Evolutionary conservation across 2,113 vertebrate genomes (phyloP).

Genomic region (Fulmarus glacialis): DNA sequence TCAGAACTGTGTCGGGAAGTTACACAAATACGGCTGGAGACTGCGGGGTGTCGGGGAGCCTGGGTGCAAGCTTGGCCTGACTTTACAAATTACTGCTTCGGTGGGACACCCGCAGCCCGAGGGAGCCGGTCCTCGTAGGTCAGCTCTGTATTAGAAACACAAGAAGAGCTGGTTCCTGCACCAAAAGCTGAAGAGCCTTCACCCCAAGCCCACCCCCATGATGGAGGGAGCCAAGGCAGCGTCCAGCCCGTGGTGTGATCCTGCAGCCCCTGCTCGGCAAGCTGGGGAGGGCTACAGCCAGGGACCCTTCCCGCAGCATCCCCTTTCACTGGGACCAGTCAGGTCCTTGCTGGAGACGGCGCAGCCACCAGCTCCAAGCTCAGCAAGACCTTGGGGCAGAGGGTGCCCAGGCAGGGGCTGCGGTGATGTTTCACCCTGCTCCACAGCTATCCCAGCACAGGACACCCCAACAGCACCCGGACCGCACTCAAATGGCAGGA

Average conservation of each 20-base stretch:
- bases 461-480: not conserved
- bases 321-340: not conserved
- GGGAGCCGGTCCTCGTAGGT: not conserved
- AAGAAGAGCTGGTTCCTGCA: not conserved
- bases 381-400: no score
- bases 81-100: not conserved
- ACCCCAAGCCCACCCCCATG: not conserved
- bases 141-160: not conserved
- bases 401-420: not conserved
- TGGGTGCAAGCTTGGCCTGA: no score
- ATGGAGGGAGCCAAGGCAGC: not conserved
- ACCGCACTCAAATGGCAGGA: accelerated
- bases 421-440: not conserved
- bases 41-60: not conserved
- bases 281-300: not conserved
- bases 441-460: not conserved
- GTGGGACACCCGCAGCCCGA: accelerated
- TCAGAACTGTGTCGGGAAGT: not conserved
- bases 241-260: not conserved
- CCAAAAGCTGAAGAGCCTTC: not conserved
- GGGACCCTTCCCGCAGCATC: not conserved
- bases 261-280: not conserved
- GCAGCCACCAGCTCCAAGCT: not conserved
- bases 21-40: accelerated
- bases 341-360: not conserved